These are phyloP conservation scores for Aulostomus chinensis DNA, from an alignment of 2,797 vertebrate species.

Conservation along the genomic window DNA sequence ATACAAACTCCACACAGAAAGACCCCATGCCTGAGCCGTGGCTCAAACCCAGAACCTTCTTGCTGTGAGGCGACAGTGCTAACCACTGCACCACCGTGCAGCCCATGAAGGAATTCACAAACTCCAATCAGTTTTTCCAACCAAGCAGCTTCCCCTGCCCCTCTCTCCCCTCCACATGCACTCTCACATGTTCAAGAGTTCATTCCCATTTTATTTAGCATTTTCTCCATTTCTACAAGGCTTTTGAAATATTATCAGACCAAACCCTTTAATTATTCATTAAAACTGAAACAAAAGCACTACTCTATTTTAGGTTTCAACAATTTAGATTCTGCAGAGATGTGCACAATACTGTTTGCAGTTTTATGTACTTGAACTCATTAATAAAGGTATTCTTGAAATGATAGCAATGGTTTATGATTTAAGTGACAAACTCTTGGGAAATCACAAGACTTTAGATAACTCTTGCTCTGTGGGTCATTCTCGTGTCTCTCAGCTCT, in stretches of 20 bases:
- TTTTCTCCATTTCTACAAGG: slow-evolving; percentile 50
- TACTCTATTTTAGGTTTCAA: slow-evolving; percentile 35
- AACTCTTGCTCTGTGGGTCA: no score
- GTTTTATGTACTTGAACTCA: no score
- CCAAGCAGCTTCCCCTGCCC: slow-evolving; percentile 31
- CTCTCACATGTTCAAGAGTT: slow-evolving; percentile 55
- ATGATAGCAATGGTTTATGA: no score
- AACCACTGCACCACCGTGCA: no score
- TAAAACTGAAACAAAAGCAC: slow-evolving; percentile 19
- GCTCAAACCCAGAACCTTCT: no score
- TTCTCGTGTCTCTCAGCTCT: no score
- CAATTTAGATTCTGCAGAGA: slow-evolving; percentile 29
- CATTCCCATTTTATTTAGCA: slow-evolving; percentile 61
- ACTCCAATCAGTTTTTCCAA: slow-evolving; percentile 63
- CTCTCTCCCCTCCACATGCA: not conserved
- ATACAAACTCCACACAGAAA: no score
- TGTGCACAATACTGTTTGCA: slow-evolving; percentile 21
- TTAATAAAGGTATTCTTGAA: no score
- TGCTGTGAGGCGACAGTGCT: no score
- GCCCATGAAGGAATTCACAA: slow-evolving; percentile 45
- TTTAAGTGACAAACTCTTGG: no score
- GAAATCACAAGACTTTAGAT: no score
- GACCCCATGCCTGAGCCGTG: no score
- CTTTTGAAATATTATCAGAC: slow-evolving; percentile 49
- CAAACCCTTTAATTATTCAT: slow-evolving; percentile 55